These are phyloP conservation scores for Himalopsyche tibetana DNA, from an alignment of 2,888 invertebrate species.

Conservation along the genomic window DNA sequence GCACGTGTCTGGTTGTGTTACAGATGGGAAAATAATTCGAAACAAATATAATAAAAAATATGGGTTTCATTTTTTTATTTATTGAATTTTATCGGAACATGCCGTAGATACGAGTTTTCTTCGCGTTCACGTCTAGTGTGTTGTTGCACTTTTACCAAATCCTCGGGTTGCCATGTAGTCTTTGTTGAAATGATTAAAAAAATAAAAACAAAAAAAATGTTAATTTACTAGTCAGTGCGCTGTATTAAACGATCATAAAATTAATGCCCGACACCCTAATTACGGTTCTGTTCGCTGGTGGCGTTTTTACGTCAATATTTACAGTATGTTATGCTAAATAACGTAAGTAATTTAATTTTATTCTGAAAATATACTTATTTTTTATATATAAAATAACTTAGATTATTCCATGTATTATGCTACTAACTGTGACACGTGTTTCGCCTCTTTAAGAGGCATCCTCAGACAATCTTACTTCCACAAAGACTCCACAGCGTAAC, in stretches of 20 bases:
- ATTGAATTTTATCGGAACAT: not conserved
- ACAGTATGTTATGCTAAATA: no score
- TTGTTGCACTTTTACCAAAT: not conserved
- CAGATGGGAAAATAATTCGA: no score
- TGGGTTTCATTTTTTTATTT: not conserved
- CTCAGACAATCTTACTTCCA: no score
- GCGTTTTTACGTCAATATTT: not conserved
- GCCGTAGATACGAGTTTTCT: not conserved
- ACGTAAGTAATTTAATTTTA: no score
- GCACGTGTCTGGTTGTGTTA: no score
- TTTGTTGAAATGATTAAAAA: conserved; percentile 1
- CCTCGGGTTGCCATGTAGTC: not conserved
- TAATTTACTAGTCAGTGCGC: conserved; percentile 63
- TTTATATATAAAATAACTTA: no score
- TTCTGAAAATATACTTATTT: no score
- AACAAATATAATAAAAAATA: no score
- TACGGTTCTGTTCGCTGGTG: conserved; percentile 54
- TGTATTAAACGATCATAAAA: conserved; percentile 63
- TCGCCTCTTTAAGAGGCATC: no score
- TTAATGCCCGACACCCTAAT: conserved; percentile 62
- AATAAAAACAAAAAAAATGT: conserved; percentile 55
- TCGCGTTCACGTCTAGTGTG: not conserved
- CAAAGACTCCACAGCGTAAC: no score
- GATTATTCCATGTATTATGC: no score
- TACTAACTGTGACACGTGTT: no score